These are phyloP conservation scores for Scaptomyza hsui DNA, from an alignment of 1,140 invertebrate genomes.

Conservation along the genomic window DNA sequence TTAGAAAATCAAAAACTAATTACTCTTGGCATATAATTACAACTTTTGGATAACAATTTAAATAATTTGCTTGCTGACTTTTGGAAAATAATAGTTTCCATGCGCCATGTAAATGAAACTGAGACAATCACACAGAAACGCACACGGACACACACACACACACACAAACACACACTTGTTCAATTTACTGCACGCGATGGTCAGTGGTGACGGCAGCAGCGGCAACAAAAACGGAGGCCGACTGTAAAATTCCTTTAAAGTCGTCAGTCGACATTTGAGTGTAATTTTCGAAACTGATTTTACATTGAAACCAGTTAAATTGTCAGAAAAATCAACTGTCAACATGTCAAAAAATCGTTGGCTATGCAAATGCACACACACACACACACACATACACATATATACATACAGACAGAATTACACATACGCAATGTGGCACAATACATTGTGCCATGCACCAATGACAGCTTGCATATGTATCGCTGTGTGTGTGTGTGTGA, in stretches of 20 bases:
- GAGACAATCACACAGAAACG: constrained; percentile 27
- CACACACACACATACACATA: not conserved
- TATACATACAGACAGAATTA: not conserved
- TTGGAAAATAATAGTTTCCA: constrained; percentile 63
- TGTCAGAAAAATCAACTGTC: constrained; percentile 84
- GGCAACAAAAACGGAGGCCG: constrained; percentile 35
- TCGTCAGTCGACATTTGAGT: constrained; percentile 71
- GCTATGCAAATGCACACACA: constrained; percentile 72
- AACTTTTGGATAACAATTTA: constrained; percentile 75
- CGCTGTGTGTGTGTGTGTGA: constrained; percentile 14
- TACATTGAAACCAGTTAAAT: constrained; percentile 84
- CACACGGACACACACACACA: constrained; percentile 5
- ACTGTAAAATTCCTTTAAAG: constrained; percentile 77
- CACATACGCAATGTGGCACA: constrained; percentile 4
- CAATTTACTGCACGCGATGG: constrained; percentile 81
- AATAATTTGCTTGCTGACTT: constrained; percentile 75
- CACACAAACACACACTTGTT: constrained; percentile 19
- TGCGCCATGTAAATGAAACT: constrained; percentile 22
- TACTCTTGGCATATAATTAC: constrained; percentile 68
- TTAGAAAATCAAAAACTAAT: constrained; percentile 56
- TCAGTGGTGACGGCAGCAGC: constrained; percentile 47
- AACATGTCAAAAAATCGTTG: constrained; percentile 84
- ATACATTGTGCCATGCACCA: constrained; percentile 1
- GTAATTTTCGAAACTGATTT: constrained; percentile 84
- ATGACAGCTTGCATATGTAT: not conserved